Evolutionary conservation across 2,888 invertebrate species (phyloP), one percentile per base, ranked within the genome.

Genomic region (Pristionchus japonicus): DNA sequence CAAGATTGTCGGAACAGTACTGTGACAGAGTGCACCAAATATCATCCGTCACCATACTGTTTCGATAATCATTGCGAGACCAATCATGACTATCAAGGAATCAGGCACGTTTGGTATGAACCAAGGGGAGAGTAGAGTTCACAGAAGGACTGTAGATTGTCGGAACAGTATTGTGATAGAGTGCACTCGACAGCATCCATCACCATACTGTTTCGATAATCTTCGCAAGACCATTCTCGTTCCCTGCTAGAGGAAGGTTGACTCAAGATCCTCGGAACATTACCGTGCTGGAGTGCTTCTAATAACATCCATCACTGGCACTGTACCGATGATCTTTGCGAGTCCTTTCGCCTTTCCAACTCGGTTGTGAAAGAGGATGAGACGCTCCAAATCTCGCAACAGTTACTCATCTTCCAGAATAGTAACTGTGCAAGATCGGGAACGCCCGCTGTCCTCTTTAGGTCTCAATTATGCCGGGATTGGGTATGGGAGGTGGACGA

Each of bases 121-220:
- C n/a, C n/a, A 37, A 23, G 23, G 40, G 23, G 20, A 6, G 3
- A 15, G 27, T 7, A n/a, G n/a, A n/a, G n/a, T n/a, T n/a, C n/a
- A n/a, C n/a, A 40, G 27, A 15, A 47, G 31, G 17, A 13, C 43
- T 86, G 23, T 3, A 40, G 70, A 74, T 74, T 74, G 20, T 23
- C 70, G 40, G 11, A 74, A 74, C 70, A 40, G 23, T 74, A 23
- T 31, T 74, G 70, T 74, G 70, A 74, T 74, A 74, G 70, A 74
- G 23, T 74, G 70, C 37, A 2, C 70, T 27, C 0, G 0, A 7
- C 40, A 3, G 40, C 70, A 40, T 74, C 70, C 2, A 23, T 74
- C 70, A 23, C 40, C 37, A 31, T 9, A 40, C 20, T 20, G 70
- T 74, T 37, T 74, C 70, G 70, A 40, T 40, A 74, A 74, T 74